Base-by-base conservation (phyloP, 2,888 invertebrate species). In the Dyspetes luteomarginatus region DNA sequence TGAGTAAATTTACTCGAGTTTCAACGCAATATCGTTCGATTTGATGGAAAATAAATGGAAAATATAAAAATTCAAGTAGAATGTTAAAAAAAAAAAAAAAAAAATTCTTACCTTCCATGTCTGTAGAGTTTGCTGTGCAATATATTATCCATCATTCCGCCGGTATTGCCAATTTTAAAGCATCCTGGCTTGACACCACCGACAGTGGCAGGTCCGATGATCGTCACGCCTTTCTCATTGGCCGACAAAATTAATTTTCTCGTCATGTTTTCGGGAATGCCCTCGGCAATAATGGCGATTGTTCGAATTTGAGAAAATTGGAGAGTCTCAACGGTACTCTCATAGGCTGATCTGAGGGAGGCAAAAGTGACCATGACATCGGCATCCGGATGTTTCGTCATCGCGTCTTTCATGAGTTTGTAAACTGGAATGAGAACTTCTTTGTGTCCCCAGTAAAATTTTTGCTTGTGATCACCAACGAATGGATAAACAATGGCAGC, bases 141-240 rank as follows among this genome's bases (percentile, higher is more conserved):
- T 85, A 99, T 98, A 91, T 99, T 99, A 92, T 99, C 99, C 94
- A 99, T 97, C 99, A 99, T 99, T 77, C 99, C 99, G 12, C 99
- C 99, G 0, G 99, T 99, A 93, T 99, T 99, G 73, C 99, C 99
- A 86, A 99, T 99, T 93, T 99, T 99, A 93, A 99, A 99, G 92
- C 99, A 98, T 0, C 99, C 99, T 0, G 99, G 99, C 89, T 99
- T 99, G 75, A 99, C 97, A 3, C 99, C 99, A 60, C 99, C 99
- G 48, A 99, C 98, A 0, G 98, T 98, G 0, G 98, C 98, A 0
- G 99, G 98, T 12, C 97, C 99, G 86, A 98, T 98, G 56, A 98
- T 96, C 22, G 95, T 95, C 0, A 98, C 97, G 52, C 96, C 96
- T 89, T 97, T 97, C 73, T 96, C 94, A 85, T 97, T 95, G 0